Evolutionary conservation across 2,113 vertebrate genomes (phyloP), one percentile per base, ranked within the genome.

Genomic region (Pholis gunnellus): DNA sequence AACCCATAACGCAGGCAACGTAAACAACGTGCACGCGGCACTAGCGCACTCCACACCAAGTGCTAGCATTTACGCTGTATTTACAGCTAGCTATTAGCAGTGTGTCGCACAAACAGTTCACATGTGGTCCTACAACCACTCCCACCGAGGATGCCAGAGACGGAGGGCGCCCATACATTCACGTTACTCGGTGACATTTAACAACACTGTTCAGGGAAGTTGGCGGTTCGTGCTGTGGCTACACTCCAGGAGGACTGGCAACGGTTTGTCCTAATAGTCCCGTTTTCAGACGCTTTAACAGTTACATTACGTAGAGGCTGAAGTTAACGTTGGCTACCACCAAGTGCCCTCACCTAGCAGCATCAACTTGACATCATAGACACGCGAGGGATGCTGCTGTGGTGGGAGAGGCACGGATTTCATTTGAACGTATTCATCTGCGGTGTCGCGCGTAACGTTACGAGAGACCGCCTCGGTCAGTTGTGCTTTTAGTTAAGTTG

Each of bases 51-150:
- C n/a, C 38, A 29, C 22, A 34, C 29, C 13, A 6, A 20, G 52
- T 38, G 85, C 84, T 72, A 84, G 60, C 52, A 36, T 15, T 17
- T 7, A 48, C 10, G 69, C 59, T 75, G 18, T 22, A 74, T 18
- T 38, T 29, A 5, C 10, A 46, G 79, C 75, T 83, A 54, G 78
- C 25, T 10, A 54, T 29, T 76, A 84, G 85, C 82, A 57, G 27
- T 27, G 72, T 75, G 87, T 63, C 60, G 69, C 75, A 78, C 74
- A 71, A 83, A 72, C 89, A 73, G 78, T 50, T 86, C 84, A 91
- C 90, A 81, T 91, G 90, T 82, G 84, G 82, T 84, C 31, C 50
- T 82, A 22, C 85, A 82, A 84, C 91, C 91, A 90, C 92, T 92
- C 92, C 93, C 93, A 91, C 90, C 78, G 20, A 72, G 31, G 67